phyloP scores from a whole-genome alignment of 2,888 invertebrate species.

The Xylophagus ater region DNA sequence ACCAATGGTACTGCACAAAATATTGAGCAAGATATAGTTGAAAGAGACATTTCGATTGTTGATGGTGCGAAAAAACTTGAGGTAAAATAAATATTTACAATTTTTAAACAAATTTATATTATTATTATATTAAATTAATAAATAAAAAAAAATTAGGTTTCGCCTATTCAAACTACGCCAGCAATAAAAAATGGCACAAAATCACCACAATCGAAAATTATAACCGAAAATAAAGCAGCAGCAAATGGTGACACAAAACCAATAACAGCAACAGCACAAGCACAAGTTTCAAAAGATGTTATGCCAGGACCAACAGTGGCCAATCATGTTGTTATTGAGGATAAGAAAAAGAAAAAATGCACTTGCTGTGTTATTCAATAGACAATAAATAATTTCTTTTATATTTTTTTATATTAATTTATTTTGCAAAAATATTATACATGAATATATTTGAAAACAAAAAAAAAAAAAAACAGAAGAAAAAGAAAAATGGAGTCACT shows the following conservation, averaged over 20 bases:
- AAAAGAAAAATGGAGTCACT: no score
- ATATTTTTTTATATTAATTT: constrained; percentile 16
- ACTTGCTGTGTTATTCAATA: constrained; percentile 91
- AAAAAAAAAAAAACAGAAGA: no score
- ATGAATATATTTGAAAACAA: no score
- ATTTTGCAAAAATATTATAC: no score
- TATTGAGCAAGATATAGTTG: constrained; percentile 26
- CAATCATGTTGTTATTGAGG: constrained; percentile 68
- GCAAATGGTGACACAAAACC: constrained; percentile 30
- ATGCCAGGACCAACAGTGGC: constrained; percentile 71
- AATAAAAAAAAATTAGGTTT: constrained; percentile 24
- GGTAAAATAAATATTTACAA: constrained; percentile 20
- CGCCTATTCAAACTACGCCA: constrained; percentile 33
- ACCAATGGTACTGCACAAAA: constrained; percentile 26
- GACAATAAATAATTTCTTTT: constrained; percentile 21
- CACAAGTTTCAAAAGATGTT: constrained; percentile 43
- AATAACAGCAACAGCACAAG: constrained; percentile 34
- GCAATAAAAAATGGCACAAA: constrained; percentile 41
- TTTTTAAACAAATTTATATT: no score
- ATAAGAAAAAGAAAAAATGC: constrained; percentile 93
- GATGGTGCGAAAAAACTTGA: constrained; percentile 38
- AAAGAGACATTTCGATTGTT: constrained; percentile 35
- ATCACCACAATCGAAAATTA: constrained; percentile 30
- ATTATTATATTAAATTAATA: neutral
- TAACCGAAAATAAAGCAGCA: constrained; percentile 24